Conservation (phyloP, 2,113 vertebrate genomes). For the sheep (Ovis aries) region DNA sequence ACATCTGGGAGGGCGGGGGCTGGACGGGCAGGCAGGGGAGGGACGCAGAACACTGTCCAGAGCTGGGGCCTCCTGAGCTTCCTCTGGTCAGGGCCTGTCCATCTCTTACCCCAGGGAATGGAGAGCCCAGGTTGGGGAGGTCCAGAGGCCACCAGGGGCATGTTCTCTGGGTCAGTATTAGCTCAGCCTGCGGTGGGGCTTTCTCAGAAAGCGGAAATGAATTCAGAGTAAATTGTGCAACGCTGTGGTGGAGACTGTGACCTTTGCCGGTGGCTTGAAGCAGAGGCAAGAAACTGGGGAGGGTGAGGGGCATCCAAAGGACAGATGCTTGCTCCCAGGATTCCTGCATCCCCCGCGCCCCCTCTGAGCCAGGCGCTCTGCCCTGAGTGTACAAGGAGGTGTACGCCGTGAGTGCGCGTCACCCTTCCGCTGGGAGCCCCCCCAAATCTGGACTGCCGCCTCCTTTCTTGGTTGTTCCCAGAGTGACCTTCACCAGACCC, state of each 20-base stretch:
- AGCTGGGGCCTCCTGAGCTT: accelerated
- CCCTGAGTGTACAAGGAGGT: accelerated
- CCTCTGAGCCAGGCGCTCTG: accelerated
- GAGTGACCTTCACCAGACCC: background rate
- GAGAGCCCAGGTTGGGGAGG: background rate
- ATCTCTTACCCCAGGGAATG: background rate
- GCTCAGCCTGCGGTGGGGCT: background rate
- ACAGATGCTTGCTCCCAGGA: background rate
- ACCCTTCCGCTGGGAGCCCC: accelerated
- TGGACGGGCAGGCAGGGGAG: background rate
- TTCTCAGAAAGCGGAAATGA: background rate
- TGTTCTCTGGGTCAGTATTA: background rate
- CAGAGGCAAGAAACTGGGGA: background rate
- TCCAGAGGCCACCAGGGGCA: background rate
- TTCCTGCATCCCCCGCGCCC: accelerated
- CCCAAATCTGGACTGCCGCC: background rate
- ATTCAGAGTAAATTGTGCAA: background rate
- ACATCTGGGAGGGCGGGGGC: background rate
- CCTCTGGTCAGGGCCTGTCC: background rate
- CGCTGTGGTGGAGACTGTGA: background rate
- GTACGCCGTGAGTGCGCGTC: accelerated
- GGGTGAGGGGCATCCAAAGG: background rate
- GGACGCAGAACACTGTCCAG: accelerated
- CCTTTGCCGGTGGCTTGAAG: background rate
- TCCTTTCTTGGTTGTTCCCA: background rate